Percentiles rank a stretch among this genome's conserved stretches.
Evolutionary conservation across 2,113 vertebrate species (phyloP).

Genomic region (Nannospalax galili): DNA sequence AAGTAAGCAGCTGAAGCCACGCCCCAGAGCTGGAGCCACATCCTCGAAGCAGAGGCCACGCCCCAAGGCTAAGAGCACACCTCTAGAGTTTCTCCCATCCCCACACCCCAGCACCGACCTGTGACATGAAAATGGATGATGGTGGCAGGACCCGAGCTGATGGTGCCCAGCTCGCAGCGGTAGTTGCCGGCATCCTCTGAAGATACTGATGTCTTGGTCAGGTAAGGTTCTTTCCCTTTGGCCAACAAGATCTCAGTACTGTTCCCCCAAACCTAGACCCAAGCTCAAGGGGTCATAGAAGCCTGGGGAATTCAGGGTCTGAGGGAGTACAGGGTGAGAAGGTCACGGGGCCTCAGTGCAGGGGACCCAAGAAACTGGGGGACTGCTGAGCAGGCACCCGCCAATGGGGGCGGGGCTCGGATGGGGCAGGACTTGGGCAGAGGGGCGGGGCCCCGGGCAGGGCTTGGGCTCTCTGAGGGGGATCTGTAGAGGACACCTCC

Average conservation of each 20-base stretch:
- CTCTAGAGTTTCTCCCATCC: background rate
- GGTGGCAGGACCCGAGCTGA: background rate
- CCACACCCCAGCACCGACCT: conserved; percentile 51
- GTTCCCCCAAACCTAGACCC: conserved; percentile 78
- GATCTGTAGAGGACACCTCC: conserved; percentile 80
- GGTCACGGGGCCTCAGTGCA: background rate
- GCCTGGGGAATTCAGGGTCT: conserved; percentile 51
- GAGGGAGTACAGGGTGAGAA: conserved; percentile 27
- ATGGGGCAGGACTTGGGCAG: no score
- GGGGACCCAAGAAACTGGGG: background rate
- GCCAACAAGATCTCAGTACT: conserved; percentile 50
- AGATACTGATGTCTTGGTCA: conserved; percentile 52
- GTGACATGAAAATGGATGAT: conserved; percentile 51
- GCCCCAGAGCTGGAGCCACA: no score
- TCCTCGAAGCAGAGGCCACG: background rate
- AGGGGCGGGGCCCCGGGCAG: conserved; percentile 74
- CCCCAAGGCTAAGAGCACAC: no score
- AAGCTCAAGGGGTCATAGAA: conserved; percentile 71
- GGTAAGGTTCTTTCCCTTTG: conserved; percentile 8
- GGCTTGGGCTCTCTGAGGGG: conserved; percentile 80
- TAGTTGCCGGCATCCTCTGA: conserved; percentile 52
- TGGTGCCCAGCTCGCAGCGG: conserved; percentile 57
- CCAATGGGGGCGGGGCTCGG: background rate
- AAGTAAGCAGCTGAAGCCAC: background rate
- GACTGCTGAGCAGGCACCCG: background rate